phyloP scores from a whole-genome alignment of 2,797 vertebrate genomes.

The Gobio occitaniae region DNA sequence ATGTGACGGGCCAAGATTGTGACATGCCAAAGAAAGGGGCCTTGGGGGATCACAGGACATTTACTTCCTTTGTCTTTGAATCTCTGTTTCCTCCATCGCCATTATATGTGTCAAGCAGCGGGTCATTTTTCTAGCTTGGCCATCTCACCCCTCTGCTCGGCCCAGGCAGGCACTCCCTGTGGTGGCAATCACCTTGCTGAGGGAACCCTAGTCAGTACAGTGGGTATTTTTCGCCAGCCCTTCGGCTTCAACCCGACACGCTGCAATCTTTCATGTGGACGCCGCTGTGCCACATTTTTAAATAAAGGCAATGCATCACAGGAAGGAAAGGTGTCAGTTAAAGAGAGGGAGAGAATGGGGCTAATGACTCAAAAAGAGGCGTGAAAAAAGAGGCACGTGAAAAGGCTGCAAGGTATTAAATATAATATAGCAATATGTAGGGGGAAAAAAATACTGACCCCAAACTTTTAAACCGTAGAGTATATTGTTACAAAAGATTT shows the following conservation, averaged over 20 bases:
- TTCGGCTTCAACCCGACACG: conserved; percentile 67
- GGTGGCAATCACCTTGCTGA: conserved; percentile 67
- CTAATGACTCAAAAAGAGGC: conserved; percentile 59
- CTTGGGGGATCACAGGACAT: conserved; percentile 18
- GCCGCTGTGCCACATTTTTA: conserved; percentile 78
- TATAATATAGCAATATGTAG: neutral
- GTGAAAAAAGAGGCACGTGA: conserved; percentile 38
- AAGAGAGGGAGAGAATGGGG: conserved; percentile 65
- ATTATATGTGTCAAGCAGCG: conserved; percentile 60
- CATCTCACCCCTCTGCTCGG: conserved; percentile 43
- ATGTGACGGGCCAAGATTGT: conserved; percentile 54
- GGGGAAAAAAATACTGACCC: no score
- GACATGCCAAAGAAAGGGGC: conserved; percentile 47
- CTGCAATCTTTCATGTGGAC: conserved; percentile 80
- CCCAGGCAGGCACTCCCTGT: conserved; percentile 56
- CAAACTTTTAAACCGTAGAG: no score
- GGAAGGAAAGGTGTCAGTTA: conserved; percentile 65
- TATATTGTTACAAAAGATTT: no score
- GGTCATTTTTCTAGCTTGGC: conserved; percentile 64
- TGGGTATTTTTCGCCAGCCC: conserved; percentile 76
- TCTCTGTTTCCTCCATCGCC: conserved; percentile 32
- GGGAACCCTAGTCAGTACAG: conserved; percentile 68
- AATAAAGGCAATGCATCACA: conserved; percentile 84
- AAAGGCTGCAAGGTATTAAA: neutral
- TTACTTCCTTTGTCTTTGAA: conserved; percentile 25